These are phyloP conservation scores for Hylomyscus alleni DNA, from an alignment of 2,797 vertebrate genomes.

Conservation along the genomic window DNA sequence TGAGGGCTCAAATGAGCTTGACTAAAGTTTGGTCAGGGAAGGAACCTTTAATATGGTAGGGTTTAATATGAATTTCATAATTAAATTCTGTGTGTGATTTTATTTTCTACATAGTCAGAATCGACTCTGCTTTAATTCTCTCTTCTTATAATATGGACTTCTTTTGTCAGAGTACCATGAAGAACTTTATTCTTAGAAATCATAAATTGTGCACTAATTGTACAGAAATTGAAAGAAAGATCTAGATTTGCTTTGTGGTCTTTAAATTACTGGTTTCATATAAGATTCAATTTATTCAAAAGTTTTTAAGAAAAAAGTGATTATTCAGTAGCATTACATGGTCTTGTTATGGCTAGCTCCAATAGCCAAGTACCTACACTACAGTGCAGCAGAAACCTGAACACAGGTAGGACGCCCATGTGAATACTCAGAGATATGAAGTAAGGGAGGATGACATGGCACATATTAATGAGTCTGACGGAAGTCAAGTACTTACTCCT, in stretches of 20 bases:
- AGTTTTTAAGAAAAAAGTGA: slow-evolving; percentile 52
- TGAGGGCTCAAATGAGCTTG: not conserved
- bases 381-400: not conserved
- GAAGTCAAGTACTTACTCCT: slow-evolving; percentile 6
- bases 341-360: not conserved
- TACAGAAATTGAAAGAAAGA: slow-evolving; percentile 2
- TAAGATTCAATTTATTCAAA: slow-evolving; percentile 48
- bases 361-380: not conserved
- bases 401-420: accelerated
- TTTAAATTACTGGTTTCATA: slow-evolving; percentile 26
- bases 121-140: not conserved
- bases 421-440: slow-evolving; percentile 9
- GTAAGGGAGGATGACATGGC: not conserved
- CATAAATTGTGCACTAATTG: not conserved
- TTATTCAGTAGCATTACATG: not conserved
- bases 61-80: slow-evolving; percentile 16
- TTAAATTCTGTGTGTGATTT: slow-evolving; percentile 39
- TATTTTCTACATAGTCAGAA: not conserved
- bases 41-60: not conserved
- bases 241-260: not conserved
- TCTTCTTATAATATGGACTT: not conserved
- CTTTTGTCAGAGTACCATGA: not conserved
- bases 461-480: not conserved
- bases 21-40: not conserved
- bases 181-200: not conserved